These are phyloP conservation scores for Tetheella fluctuosa DNA, from an alignment of 2,888 invertebrate species.

Conservation along the genomic window DNA sequence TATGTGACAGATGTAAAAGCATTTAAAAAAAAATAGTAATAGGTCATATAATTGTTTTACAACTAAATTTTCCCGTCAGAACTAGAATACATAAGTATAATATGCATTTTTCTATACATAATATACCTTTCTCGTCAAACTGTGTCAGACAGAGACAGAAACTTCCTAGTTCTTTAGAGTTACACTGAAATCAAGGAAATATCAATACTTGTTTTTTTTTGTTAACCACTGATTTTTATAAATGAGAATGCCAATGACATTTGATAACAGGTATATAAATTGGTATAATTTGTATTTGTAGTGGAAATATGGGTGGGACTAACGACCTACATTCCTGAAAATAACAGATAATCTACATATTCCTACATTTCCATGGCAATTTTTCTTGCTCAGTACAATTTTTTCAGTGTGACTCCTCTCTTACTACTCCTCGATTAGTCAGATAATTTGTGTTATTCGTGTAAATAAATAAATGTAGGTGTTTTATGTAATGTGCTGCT, in stretches of 20 bases:
- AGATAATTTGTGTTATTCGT: conserved; percentile 31
- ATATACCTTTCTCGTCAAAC: not conserved
- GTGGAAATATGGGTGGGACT: no score
- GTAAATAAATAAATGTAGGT: conserved; percentile 24
- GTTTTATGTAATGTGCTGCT: conserved; percentile 3
- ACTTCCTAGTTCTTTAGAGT: not conserved
- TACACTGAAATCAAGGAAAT: not conserved
- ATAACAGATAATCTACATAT: no score
- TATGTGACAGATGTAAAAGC: not conserved
- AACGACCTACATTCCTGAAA: no score
- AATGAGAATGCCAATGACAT: no score
- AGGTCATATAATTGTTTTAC: not conserved
- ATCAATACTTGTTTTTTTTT: not conserved
- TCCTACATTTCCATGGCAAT: no score
- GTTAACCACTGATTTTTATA: no score
- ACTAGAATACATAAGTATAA: not conserved
- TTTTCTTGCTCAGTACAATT: not conserved
- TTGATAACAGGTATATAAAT: no score
- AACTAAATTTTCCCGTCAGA: not conserved
- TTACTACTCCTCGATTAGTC: conserved; percentile 14
- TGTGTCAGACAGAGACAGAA: not conserved
- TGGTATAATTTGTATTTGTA: no score
- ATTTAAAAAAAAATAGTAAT: not conserved
- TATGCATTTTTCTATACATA: not conserved
- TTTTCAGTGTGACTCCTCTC: not conserved